phyloP scores from a whole-genome alignment of 2,797 vertebrate genomes.

The Pristis pectinata region DNA sequence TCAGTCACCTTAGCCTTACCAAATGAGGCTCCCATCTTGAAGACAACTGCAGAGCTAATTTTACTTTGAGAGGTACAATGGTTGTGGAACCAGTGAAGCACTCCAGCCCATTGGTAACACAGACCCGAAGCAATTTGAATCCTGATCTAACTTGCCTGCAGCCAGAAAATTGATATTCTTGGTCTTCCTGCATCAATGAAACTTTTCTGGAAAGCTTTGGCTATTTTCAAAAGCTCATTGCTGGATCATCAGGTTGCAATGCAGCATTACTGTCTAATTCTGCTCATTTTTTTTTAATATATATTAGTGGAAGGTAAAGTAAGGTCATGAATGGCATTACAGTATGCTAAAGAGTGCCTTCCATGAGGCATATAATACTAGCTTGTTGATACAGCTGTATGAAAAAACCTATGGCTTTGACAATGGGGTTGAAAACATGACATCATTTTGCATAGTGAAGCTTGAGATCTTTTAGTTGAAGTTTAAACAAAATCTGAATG shows the following conservation, averaged over 20 bases:
- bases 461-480: background rate
- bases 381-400: constrained; percentile 1
- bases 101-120: background rate
- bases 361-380: background rate
- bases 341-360: background rate
- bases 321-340: background rate
- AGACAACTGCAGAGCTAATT: background rate
- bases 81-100: background rate
- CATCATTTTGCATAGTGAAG: background rate
- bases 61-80: background rate
- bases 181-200: background rate
- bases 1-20: background rate
- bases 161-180: background rate
- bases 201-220: background rate
- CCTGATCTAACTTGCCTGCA: background rate
- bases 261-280: background rate
- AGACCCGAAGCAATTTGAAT: background rate
- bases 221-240: background rate
- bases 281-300: background rate
- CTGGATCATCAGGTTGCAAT: background rate
- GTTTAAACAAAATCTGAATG: background rate
- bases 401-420: background rate
- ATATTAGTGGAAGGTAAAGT: background rate
- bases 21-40: background rate
- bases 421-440: background rate